Conservation (phyloP, 2,113 vertebrate species). For the Manacus vitellinus region DNA sequence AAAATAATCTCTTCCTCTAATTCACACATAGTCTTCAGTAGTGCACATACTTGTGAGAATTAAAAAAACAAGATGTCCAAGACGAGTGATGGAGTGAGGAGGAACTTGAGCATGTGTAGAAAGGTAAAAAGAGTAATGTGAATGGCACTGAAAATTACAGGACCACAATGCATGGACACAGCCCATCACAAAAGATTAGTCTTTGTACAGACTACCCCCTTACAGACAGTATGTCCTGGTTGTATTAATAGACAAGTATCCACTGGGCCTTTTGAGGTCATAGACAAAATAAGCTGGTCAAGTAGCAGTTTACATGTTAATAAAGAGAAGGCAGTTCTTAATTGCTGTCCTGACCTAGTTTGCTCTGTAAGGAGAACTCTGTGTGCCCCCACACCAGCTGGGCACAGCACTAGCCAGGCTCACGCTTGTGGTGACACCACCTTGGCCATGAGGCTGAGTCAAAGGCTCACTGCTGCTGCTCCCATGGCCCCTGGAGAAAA, state of each 20-base stretch:
- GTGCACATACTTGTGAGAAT: rapidly evolving
- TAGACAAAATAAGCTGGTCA: neutral
- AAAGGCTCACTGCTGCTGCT: rapidly evolving
- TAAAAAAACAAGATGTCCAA: neutral
- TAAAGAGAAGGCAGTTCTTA: neutral
- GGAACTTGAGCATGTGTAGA: neutral
- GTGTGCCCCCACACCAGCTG: neutral
- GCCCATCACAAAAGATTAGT: neutral
- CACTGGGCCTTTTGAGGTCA: neutral
- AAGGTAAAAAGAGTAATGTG: neutral
- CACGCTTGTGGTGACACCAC: neutral
- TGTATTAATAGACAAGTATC: neutral
- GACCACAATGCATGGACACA: neutral
- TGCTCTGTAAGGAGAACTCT: neutral
- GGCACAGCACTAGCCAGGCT: rapidly evolving
- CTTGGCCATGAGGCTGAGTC: neutral
- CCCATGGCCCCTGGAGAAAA: rapidly evolving
- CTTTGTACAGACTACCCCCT: neutral
- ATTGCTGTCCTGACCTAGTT: neutral
- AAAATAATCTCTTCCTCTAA: neutral
- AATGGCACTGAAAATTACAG: neutral
- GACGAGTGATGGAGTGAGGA: neutral
- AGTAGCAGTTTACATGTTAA: neutral
- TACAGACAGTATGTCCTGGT: neutral
- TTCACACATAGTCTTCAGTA: neutral